These are phyloP conservation scores for Crotalus tigris DNA, from an alignment of 2,113 vertebrate genomes.

Conservation along the genomic window DNA sequence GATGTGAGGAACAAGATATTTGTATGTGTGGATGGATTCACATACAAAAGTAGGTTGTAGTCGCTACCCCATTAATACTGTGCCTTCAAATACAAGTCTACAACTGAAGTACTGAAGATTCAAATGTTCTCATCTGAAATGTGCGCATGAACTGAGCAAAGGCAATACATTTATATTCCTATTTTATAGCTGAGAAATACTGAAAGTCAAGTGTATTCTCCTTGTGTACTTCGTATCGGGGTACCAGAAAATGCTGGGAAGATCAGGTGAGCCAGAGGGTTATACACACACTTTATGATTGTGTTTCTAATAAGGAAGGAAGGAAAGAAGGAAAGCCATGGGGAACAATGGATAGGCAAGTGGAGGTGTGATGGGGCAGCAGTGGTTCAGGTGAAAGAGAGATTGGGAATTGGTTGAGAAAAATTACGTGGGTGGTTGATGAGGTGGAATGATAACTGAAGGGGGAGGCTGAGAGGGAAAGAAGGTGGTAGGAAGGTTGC, in stretches of 20 bases:
- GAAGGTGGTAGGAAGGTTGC: background rate
- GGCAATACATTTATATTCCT: background rate
- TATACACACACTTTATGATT: background rate
- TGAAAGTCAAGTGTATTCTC: background rate
- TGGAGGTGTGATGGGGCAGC: background rate
- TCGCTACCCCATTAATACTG: background rate
- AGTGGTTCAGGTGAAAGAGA: background rate
- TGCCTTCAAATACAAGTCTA: background rate
- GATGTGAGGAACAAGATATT: background rate
- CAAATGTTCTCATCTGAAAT: background rate
- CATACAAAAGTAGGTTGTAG: background rate
- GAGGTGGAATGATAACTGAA: background rate
- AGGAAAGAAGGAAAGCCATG: background rate
- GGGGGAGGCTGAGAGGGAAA: background rate
- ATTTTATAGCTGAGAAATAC: background rate
- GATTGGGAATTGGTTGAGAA: background rate
- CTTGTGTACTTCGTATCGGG: background rate
- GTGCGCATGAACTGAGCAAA: background rate
- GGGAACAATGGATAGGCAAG: background rate
- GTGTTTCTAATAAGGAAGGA: background rate
- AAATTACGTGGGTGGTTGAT: background rate
- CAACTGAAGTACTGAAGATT: background rate
- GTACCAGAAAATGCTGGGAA: background rate
- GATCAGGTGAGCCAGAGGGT: background rate
- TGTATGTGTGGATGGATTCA: background rate